Conservation (phyloP, 64 coral and sea anemone genomes). For the Montipora foliosa region DNA sequence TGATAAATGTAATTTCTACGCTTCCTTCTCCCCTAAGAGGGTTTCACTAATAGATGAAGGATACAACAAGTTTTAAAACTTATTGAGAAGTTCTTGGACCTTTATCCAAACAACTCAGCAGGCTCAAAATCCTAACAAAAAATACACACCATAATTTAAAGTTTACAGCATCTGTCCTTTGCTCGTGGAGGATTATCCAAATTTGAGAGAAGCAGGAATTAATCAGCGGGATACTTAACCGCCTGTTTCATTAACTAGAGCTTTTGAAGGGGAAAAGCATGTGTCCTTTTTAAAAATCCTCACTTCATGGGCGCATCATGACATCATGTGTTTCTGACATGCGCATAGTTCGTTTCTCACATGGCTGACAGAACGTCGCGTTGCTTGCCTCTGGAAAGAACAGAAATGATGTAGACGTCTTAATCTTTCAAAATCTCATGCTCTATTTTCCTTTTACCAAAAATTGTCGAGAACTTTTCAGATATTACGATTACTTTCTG, state of each 20-base stretch:
- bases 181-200: neutral
- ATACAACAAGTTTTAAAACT: too few species aligned
- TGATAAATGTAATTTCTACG: too few species aligned
- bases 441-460: too few species aligned
- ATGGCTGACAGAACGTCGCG: neutral
- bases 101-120: neutral
- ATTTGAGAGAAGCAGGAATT: neutral
- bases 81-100: too few species aligned
- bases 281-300: neutral
- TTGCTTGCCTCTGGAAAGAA: neutral
- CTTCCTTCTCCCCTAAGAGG: neutral
- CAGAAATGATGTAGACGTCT: neutral
- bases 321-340: neutral
- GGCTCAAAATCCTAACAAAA: neutral
- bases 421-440: too few species aligned
- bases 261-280: neutral
- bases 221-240: neutral
- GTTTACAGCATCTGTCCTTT: neutral
- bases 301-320: neutral
- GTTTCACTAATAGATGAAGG: too few species aligned
- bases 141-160: neutral
- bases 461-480: too few species aligned
- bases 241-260: neutral
- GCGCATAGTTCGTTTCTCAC: neutral
- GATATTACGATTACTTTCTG: too few species aligned